Conservation (phyloP, 2,113 vertebrate genomes). For the Brienomyrus longianalis region DNA sequence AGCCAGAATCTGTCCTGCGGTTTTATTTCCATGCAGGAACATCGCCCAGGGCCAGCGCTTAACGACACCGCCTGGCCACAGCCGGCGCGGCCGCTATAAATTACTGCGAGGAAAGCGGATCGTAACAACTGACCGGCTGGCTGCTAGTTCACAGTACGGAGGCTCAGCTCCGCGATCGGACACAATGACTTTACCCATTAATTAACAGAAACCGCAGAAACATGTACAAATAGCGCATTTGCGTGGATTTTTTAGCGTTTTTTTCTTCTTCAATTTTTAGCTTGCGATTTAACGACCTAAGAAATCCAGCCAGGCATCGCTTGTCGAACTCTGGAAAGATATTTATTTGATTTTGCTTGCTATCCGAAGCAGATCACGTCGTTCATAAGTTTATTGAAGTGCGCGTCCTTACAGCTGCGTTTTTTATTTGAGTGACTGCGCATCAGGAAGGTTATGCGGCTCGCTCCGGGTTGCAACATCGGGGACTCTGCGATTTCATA, state of each 20-base stretch:
- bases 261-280: not conserved
- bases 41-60: conserved; percentile 44
- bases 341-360: not conserved
- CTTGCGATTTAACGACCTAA: not conserved
- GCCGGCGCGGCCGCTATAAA: conserved; percentile 43
- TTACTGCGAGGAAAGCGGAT: conserved; percentile 41
- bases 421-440: not conserved
- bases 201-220: not conserved
- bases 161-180: not conserved
- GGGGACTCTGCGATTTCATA: not conserved
- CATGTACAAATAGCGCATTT: not conserved
- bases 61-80: conserved; percentile 44
- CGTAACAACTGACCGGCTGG: conserved; percentile 28
- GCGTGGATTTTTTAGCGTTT: not conserved
- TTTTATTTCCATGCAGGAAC: conserved; percentile 47
- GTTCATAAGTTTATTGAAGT: not conserved
- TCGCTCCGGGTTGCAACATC: not conserved
- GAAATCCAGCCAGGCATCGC: not conserved
- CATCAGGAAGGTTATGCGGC: not conserved
- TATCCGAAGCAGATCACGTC: not conserved
- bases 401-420: not conserved
- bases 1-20: conserved; percentile 56
- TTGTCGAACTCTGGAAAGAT: not conserved
- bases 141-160: not conserved
- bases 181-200: not conserved